Conservation (phyloP, 2,888 invertebrate genomes). For the Sinotaia quadrata region DNA sequence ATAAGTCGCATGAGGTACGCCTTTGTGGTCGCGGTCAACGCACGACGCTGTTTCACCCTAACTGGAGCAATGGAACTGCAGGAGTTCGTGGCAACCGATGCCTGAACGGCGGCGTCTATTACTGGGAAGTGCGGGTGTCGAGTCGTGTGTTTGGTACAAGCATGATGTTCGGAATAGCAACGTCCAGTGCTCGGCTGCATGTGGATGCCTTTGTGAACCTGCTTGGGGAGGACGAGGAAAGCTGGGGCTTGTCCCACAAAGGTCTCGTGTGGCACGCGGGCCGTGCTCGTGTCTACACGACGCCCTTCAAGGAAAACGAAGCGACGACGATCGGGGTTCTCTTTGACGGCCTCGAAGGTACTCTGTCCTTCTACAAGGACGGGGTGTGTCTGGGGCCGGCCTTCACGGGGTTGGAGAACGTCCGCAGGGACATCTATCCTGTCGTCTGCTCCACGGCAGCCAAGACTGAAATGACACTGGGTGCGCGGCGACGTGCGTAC, state of each 20-base stretch:
- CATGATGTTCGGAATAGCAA: conserved; percentile 84
- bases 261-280: conserved; percentile 82
- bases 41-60: conserved; percentile 82
- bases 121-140: conserved; percentile 78
- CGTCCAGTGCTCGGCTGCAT: conserved; percentile 76
- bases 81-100: conserved; percentile 80
- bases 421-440: conserved; percentile 79
- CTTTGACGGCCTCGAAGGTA: conserved; percentile 79
- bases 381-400: conserved; percentile 81
- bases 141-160: conserved; percentile 82
- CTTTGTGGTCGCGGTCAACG: conserved; percentile 72
- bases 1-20: conserved; percentile 76
- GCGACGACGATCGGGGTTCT: conserved; percentile 80
- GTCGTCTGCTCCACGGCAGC: conserved; percentile 83
- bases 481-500: conserved; percentile 77
- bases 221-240: conserved; percentile 79
- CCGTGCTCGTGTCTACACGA: conserved; percentile 78
- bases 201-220: conserved; percentile 81
- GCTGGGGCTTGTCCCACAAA: conserved; percentile 84
- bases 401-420: conserved; percentile 78
- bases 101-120: conserved; percentile 77
- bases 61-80: conserved; percentile 84
- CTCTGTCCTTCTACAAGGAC: conserved; percentile 82
- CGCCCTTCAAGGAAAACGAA: conserved; percentile 81
- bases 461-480: conserved; percentile 82